phyloP scores from a whole-genome alignment of 2,113 vertebrate species.

The Parotia lawesii region DNA sequence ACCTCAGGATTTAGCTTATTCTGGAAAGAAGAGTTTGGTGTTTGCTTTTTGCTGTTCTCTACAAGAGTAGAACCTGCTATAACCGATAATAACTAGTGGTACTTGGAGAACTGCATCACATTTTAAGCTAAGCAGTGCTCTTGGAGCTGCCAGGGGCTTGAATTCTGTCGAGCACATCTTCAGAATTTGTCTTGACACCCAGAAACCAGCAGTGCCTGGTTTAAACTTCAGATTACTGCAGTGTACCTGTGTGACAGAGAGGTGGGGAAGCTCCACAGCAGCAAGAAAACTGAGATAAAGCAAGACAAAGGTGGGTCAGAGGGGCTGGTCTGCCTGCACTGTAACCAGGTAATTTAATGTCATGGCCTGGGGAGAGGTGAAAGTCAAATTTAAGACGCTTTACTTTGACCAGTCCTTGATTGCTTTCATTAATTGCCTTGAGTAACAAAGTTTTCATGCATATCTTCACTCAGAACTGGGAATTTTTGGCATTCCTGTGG shows the following conservation, averaged over 20 bases:
- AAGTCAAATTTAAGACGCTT: neutral
- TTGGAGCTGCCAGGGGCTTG: neutral
- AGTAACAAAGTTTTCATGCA: neutral
- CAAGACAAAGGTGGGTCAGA: neutral
- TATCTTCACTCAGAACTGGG: neutral
- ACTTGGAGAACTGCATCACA: neutral
- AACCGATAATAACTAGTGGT: neutral
- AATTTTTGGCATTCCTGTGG: neutral
- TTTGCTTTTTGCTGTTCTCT: neutral
- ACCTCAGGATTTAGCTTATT: neutral
- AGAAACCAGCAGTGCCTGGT: neutral
- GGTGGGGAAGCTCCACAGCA: neutral
- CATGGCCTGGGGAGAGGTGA: neutral
- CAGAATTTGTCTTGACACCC: neutral
- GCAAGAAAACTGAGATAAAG: neutral
- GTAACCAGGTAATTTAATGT: neutral
- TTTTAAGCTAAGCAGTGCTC: neutral
- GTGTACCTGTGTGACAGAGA: neutral
- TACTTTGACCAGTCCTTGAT: neutral
- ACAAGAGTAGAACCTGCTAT: neutral
- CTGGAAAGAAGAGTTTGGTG: neutral
- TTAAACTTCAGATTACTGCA: neutral
- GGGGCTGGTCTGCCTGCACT: neutral
- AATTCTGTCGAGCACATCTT: neutral
- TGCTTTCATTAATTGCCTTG: neutral